These are phyloP conservation scores for Thamnophis elegans DNA, from an alignment of 2,797 vertebrate species.

Conservation along the genomic window DNA sequence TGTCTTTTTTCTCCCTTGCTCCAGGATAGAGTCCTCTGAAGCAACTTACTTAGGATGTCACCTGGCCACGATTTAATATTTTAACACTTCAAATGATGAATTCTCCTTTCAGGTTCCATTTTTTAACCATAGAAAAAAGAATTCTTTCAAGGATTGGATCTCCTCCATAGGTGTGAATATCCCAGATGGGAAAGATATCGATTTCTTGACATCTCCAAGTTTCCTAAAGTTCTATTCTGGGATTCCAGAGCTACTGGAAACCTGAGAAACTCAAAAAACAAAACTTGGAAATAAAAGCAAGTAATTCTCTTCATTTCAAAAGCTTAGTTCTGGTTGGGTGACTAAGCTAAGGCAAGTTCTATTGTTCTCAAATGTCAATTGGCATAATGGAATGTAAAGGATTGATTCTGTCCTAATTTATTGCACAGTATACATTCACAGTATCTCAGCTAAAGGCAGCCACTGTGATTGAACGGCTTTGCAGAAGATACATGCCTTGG, in stretches of 20 bases:
- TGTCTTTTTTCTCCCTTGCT: background rate
- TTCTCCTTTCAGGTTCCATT: background rate
- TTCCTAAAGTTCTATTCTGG: background rate
- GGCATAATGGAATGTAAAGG: background rate
- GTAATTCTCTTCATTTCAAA: constrained; percentile 16
- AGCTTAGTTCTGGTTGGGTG: constrained; percentile 24
- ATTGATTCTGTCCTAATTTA: constrained; percentile 23
- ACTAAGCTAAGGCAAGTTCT: constrained; percentile 5
- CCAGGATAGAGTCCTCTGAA: background rate
- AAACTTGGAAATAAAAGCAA: constrained; percentile 9
- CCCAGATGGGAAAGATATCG: background rate
- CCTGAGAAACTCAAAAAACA: background rate
- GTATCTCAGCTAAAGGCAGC: constrained; percentile 34
- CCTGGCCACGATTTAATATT: background rate
- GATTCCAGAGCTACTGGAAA: background rate
- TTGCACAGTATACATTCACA: constrained; percentile 14
- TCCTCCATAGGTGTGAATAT: background rate
- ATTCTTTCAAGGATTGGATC: background rate
- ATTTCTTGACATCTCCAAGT: background rate
- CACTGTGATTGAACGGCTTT: background rate
- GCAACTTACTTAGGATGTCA: background rate
- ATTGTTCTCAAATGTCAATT: constrained; percentile 6
- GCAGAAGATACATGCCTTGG: background rate
- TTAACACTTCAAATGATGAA: background rate
- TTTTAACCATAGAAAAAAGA: background rate